phyloP scores from a whole-genome alignment of 37 sponge, comb jelly and placozoan species.

The Spongilla lacustris region DNA sequence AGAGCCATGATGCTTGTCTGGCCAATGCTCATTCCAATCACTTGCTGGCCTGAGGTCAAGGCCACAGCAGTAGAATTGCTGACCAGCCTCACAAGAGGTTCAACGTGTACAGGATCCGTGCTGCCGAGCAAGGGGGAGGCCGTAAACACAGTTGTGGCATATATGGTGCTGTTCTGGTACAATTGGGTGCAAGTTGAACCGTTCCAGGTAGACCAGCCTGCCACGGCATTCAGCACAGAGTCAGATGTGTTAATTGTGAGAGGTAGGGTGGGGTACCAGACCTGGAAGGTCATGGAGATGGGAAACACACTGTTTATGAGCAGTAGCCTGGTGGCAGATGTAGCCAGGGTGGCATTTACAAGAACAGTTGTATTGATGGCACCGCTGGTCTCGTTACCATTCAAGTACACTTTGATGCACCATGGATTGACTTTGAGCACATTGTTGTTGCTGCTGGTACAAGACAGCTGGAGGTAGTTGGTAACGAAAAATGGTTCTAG shows the following conservation, averaged over 20 bases:
- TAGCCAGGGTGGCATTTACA: slow-evolving; percentile 4
- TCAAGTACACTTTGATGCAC: slow-evolving; percentile 32
- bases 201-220: slow-evolving; percentile 2
- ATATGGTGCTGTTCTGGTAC: slow-evolving; percentile 44
- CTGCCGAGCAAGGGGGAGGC: background rate
- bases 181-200: slow-evolving; percentile 11
- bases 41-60: slow-evolving; percentile 1
- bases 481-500: background rate
- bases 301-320: slow-evolving; percentile 15
- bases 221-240: slow-evolving; percentile 39
- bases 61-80: slow-evolving; percentile 2
- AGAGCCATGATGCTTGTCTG: slow-evolving; percentile 8
- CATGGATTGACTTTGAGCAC: slow-evolving; percentile 19
- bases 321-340: background rate
- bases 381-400: slow-evolving; percentile 47
- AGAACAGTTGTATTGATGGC: slow-evolving; percentile 3
- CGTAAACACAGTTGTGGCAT: slow-evolving; percentile 42
- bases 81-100: slow-evolving; percentile 27
- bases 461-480: slow-evolving; percentile 6
- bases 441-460: slow-evolving; percentile 22
- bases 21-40: slow-evolving; percentile 29
- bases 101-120: slow-evolving; percentile 29
- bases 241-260: slow-evolving; percentile 32
- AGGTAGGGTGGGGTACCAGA: slow-evolving; percentile 63
- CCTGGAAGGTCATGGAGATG: slow-evolving; percentile 31